Percentiles rank a stretch among this genome's conserved stretches.
These are phyloP conservation scores for Troides aeacus DNA, from an alignment of 2,888 invertebrate species.

Conservation along the genomic window DNA sequence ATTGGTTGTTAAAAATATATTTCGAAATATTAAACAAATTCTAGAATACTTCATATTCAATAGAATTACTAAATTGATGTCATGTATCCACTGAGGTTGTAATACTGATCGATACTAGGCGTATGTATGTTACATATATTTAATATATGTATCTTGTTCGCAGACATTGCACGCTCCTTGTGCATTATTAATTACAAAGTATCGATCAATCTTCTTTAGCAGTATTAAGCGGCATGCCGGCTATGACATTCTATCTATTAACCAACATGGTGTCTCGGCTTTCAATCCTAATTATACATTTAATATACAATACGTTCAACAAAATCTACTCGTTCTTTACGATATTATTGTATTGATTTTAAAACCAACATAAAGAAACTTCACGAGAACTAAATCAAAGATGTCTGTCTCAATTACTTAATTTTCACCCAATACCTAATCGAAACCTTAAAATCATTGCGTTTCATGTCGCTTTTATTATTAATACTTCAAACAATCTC, in stretches of 20 bases:
- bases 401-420: no score
- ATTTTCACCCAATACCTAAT: no score
- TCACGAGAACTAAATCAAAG: no score
- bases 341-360: no score
- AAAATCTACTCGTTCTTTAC: neutral
- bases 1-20: no score
- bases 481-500: no score
- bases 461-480: no score
- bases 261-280: conserved; percentile 1
- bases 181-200: conserved; percentile 20
- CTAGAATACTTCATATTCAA: no score
- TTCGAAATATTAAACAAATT: no score
- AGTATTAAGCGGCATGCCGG: conserved; percentile 9
- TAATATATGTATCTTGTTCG: neutral
- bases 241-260: conserved; percentile 16
- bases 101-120: neutral
- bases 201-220: conserved; percentile 28
- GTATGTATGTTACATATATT: neutral
- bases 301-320: neutral
- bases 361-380: no score
- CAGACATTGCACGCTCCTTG: neutral
- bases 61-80: no score
- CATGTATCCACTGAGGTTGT: neutral
- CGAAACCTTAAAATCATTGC: no score
- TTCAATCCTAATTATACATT: neutral